Base-by-base conservation (phyloP, 2,888 invertebrate species). In the Balanococcus diminutus region DNA sequence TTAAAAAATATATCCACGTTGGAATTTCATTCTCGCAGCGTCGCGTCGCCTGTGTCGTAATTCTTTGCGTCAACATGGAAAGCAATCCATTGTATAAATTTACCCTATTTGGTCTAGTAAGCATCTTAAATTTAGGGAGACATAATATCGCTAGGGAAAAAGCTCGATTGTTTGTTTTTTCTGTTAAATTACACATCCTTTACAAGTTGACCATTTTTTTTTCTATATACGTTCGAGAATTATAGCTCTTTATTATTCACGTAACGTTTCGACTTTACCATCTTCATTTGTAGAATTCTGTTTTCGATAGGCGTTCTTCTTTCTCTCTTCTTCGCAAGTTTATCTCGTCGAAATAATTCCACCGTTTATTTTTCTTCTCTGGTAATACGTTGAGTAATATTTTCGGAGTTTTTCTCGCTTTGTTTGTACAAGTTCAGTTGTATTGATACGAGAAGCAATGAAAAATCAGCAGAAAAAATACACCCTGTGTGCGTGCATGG, bases 141-240 rank as follows among this genome's bases (percentile, higher is more conserved):
- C 75, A 79, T 79, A 36, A 79, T 79, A 79, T 79, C 75, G n/a
- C 75, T 79, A 36, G 36, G 75, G 75, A 28, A 79, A 72, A 79
- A 79, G 75, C 75, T 79, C 32, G 75, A 79, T 79, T 36, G 75
- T 79, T 79, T 79, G 75, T 79, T 79, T 79, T 79, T 79, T 79
- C 75, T 79, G 36, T 79, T 79, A 79, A 79, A 79, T 79, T 79
- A 79, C 75, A 79, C 75, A 79, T 79, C 75, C 75, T 36, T 79
- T 79, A 79, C 31, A 36, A 36, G 36, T 79, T 79, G 75, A 79
- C 75, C 75, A 79, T 36, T 79, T 79, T 79, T 79, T 22, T 56
- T 56, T 56, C 56, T 56, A 19, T 36, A 32, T 14, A 28, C 75
- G 75, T 11, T 79, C 36, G 31, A 36, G 75, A 79, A 79, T 79